A percentile compares a stretch with the other conserved stretches of the same genome.
These are phyloP conservation scores for Ophonus ardosiacus DNA, from an alignment of 2,888 invertebrate genomes.

Conservation along the genomic window DNA sequence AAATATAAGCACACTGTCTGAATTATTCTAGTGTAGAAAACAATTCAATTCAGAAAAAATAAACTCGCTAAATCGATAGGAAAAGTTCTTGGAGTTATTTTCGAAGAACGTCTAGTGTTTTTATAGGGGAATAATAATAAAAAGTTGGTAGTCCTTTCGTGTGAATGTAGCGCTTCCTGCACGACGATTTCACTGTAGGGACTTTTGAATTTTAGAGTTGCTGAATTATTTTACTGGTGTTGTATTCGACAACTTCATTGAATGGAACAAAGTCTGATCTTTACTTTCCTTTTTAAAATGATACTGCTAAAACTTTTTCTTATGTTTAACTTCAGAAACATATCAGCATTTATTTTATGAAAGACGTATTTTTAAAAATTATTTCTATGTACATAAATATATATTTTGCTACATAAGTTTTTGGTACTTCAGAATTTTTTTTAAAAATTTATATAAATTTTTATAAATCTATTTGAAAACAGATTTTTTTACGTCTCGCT, in stretches of 20 bases:
- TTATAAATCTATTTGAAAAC: no score
- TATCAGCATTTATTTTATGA: no score
- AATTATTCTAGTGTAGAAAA: background rate
- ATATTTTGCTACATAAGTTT: no score
- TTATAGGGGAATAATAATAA: conserved; percentile 28
- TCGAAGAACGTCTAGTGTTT: conserved; percentile 3
- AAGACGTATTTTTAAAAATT: no score
- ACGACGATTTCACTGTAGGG: conserved; percentile 1
- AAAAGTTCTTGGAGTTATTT: conserved; percentile 1
- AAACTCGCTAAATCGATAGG: conserved; percentile 3
- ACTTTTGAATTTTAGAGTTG: conserved; percentile 18
- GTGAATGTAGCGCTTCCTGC: background rate
- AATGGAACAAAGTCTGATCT: background rate
- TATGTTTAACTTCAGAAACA: background rate
- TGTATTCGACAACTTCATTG: background rate
- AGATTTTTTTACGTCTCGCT: no score
- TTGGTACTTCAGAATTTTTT: no score
- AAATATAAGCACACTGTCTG: no score
- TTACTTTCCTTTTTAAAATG: background rate
- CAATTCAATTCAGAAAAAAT: background rate
- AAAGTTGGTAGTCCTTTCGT: conserved; percentile 4
- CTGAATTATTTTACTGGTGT: conserved; percentile 4
- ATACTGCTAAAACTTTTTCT: background rate
- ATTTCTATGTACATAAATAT: no score
- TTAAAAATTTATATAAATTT: no score